Conservation (phyloP, 2,113 vertebrate genomes). For the Malurus melanocephalus region DNA sequence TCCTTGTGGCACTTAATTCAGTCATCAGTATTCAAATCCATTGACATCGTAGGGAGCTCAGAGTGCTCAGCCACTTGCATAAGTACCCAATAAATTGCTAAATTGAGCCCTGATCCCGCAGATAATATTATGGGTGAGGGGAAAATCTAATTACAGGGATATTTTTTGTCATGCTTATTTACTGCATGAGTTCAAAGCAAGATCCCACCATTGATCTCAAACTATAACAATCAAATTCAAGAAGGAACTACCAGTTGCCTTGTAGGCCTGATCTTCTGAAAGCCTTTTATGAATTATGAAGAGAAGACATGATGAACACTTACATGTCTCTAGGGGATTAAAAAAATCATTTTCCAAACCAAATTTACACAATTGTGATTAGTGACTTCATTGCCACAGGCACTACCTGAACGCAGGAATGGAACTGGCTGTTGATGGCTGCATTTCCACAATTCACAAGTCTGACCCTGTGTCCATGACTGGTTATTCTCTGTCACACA, state of each 20-base stretch:
- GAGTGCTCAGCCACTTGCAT: constrained; percentile 10
- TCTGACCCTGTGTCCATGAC: neutral
- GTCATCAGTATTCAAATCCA: constrained; percentile 47
- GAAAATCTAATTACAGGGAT: constrained; percentile 20
- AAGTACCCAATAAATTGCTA: constrained; percentile 19
- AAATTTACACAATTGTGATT: neutral
- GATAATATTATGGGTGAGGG: constrained; percentile 1
- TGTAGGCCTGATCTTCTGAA: neutral
- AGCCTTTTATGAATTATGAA: neutral
- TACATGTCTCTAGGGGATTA: neutral
- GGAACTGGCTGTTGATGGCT: rapidly evolving
- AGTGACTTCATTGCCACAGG: neutral
- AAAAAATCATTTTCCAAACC: neutral
- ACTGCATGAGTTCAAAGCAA: constrained; percentile 24
- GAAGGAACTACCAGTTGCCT: neutral
- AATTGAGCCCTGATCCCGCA: constrained; percentile 13
- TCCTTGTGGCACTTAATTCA: constrained; percentile 17
- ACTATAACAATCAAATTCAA: constrained; percentile 6
- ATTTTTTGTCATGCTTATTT: neutral
- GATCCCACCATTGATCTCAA: neutral
- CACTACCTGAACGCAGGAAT: neutral
- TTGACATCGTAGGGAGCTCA: neutral
- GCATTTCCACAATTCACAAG: rapidly evolving
- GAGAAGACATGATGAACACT: neutral
- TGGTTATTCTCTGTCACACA: rapidly evolving